Percentiles rank a stretch among this genome's conserved stretches.
Evolutionary conservation across 2,113 vertebrate species (phyloP).

Genomic region (Nipponia nippon): DNA sequence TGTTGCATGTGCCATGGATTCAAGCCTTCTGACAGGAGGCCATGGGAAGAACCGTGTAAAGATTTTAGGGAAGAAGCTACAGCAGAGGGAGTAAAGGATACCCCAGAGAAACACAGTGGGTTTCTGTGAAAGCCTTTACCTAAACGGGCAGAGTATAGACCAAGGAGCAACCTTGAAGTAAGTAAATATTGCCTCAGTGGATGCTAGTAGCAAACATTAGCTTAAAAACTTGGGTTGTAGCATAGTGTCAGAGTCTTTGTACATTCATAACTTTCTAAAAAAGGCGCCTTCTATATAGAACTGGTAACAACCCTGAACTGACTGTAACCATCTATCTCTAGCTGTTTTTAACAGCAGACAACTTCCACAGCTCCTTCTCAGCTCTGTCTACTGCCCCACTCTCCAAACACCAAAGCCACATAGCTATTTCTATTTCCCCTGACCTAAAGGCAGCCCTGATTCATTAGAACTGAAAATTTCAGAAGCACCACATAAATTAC

Average conservation of each 20-base stretch:
- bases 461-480: not conserved
- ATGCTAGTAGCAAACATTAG: not conserved
- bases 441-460: not conserved
- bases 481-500: not conserved
- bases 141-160: not conserved
- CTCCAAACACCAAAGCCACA: not conserved
- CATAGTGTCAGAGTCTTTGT: not conserved
- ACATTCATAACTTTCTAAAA: not conserved
- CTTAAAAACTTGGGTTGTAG: not conserved
- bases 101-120: not conserved
- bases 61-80: not conserved
- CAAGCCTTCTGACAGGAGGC: not conserved
- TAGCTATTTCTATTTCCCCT: not conserved
- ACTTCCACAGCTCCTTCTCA: not conserved
- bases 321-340: not conserved
- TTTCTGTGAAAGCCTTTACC: not conserved
- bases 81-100: not conserved
- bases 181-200: not conserved
- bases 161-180: not conserved
- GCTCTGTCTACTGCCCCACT: not conserved
- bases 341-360: not conserved
- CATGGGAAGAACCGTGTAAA: not conserved
- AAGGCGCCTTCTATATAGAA: fast-evolving
- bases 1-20: not conserved
- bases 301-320: not conserved